Base-by-base conservation (phyloP, 2,797 vertebrate genomes). In the Xenopus petersii region DNA sequence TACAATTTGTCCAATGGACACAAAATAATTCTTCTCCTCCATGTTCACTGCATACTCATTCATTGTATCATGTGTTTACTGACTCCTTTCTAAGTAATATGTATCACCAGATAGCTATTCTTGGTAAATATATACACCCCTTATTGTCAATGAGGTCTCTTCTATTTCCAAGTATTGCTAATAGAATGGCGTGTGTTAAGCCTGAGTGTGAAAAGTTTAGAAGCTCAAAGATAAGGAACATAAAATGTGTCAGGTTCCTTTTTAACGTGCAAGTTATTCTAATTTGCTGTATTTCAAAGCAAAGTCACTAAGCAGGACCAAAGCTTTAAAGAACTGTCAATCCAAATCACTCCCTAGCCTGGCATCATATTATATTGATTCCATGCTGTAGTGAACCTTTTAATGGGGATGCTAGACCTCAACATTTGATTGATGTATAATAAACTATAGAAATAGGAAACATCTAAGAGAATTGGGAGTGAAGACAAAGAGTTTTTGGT, bases 321-420 rank as follows among this genome's bases (percentile, higher is more conserved):
- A 49, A 15, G 64, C 56, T 36, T 55, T 63, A 73, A 47, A 61
- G 12, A 58, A 56, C 11, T 54, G 48, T 62, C 47, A 46, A 77
- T 42, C n/a, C n/a, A 51, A 30, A 65, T 67, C 58, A 60, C 64
- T 62, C 48, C 69, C n/a, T 16, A 67, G 46, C 59, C 42, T 55
- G 5, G 64, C 70, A 67, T 77, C 75, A 72, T 67, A 72, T 72
- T 78, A 78, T 71, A 73, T 69, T 68, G 65, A 78, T 78, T 73
- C 58, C 51, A 59, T 78, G 24, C 48, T 68, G 67, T 73, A 73
- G 73, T 73, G 73, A 78, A 73, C 56, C 64, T 24, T 70, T 63
- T 72, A 42, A 42, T 68, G 70, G 67, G 72, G 71, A 77, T 64
- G 63, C 64, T 26, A 60, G 58, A 12, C 75, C 49, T 51, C 10